phyloP scores from a whole-genome alignment of 2,113 vertebrate species.

The Prietella phreatophila region DNA sequence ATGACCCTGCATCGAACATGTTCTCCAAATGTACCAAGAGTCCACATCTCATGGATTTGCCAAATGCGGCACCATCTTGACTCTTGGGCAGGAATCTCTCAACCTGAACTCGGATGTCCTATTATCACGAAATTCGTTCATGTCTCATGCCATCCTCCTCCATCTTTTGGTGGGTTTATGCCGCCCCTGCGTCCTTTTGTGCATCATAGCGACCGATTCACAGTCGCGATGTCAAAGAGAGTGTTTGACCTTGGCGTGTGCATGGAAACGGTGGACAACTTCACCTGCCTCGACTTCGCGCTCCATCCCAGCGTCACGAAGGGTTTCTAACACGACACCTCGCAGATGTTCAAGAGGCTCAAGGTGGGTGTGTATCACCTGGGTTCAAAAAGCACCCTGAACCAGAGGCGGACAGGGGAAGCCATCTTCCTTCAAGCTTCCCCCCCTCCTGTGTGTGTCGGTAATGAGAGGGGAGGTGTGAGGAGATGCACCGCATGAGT shows the following conservation, averaged over 20 bases:
- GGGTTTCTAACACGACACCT: conserved; percentile 12
- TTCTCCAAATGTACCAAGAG: not conserved
- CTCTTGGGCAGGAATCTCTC: not conserved
- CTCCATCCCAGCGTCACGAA: conserved; percentile 1
- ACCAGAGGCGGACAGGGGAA: conserved; percentile 18
- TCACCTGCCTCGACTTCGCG: conserved; percentile 26
- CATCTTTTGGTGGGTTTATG: not conserved
- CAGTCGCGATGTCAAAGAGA: not conserved
- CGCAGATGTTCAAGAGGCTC: not conserved
- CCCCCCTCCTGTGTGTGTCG: conserved; percentile 40
- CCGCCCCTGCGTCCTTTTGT: not conserved
- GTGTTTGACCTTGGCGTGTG: conserved; percentile 51
- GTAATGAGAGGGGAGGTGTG: conserved; percentile 55
- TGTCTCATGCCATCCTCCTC: not conserved
- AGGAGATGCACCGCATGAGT: conserved; percentile 49
- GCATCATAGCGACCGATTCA: not conserved
- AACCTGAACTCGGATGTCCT: not conserved
- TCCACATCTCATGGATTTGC: not conserved
- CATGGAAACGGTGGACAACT: conserved; percentile 33
- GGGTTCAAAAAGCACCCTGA: conserved; percentile 27
- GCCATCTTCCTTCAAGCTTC: conserved; percentile 38
- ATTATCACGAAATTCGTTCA: not conserved
- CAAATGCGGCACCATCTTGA: not conserved
- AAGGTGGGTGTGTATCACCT: conserved; percentile 24
- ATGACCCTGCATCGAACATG: not conserved